Conservation (phyloP, 2,113 vertebrate genomes). For the Gambusia holbrooki region DNA sequence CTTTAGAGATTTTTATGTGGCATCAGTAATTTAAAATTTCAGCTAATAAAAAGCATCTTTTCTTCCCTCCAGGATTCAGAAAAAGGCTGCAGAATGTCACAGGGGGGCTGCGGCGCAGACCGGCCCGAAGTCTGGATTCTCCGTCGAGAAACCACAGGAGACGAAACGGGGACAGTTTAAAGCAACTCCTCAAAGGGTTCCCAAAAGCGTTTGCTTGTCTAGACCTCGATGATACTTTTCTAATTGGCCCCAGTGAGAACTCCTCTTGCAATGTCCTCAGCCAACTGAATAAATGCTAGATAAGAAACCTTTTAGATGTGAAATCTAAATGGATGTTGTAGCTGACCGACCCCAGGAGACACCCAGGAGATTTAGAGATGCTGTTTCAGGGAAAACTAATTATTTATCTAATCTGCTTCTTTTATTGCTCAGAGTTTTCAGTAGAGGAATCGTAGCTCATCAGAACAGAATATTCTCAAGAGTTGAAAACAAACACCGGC, state of each 20-base stretch:
- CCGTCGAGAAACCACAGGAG: constrained; percentile 19
- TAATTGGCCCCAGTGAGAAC: constrained; percentile 60
- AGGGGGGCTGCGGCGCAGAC: constrained; percentile 15
- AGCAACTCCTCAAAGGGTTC: constrained; percentile 66
- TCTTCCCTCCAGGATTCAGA: constrained; percentile 67
- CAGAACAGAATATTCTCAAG: not conserved
- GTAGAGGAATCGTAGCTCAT: not conserved
- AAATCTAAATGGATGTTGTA: constrained; percentile 31
- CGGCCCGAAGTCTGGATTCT: constrained; percentile 27
- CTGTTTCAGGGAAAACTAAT: not conserved
- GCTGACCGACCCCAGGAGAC: not conserved
- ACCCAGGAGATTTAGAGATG: not conserved
- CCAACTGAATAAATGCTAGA: constrained; percentile 35
- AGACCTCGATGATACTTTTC: constrained; percentile 59
- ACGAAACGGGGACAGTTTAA: constrained; percentile 48
- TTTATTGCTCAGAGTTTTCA: constrained; percentile 6
- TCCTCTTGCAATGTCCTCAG: constrained; percentile 49
- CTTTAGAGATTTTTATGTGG: not conserved
- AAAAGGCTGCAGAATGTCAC: constrained; percentile 51
- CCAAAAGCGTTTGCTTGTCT: constrained; percentile 47
- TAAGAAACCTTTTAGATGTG: constrained; percentile 18
- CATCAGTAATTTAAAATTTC: not conserved
- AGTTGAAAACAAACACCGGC: not conserved
- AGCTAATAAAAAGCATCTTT: constrained; percentile 14
- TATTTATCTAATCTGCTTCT: constrained; percentile 1